Base-by-base conservation (phyloP, 2,888 invertebrate species). In the Sussaba pulchella region DNA sequence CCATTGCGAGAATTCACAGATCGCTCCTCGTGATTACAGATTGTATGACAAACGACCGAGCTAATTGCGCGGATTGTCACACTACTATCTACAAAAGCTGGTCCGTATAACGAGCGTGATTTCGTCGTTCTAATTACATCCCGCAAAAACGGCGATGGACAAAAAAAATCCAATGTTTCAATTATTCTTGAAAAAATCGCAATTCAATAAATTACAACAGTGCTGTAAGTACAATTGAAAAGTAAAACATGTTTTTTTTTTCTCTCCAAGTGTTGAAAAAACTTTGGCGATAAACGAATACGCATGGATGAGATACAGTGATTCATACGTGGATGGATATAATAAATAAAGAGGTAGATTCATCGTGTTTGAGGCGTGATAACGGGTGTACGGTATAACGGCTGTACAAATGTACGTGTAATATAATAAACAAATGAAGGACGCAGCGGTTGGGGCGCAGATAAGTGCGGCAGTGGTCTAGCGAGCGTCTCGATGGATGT, bases 401-500 rank as follows among this genome's bases (percentile, higher is more conserved):
- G 31, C 31, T 31, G 31, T 31, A 31, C 31, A 31, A 31, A 31
- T 31, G 31, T 31, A 21, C 19, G 21, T 17, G 21, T 50, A 50
- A 31, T 31, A 31, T 26, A 31, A 17, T 50, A 50, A 17, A 50
- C 14, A 54, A 54, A 54, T 54, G 54, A 69, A 41, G 70, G 26
- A 70, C 54, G 70, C 21, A 43, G 43, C 70, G 70, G 17, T 70
- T 26, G 50, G 54, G 26, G 17, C 57, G 57, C 45, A 31, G 31
- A 36, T 31, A 31, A 14, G 70, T 71, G 70, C 43, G 57, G 57
- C 71, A 64, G 64, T 59, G 64, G 50, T 31, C 47, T 66, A 54
- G 54, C 31, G 57, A 71, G 36, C 64, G 26, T 69, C 75, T 69
- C 61, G 67, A 75, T 67, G 59, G 26, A 61, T 31, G 41, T 70